Evolutionary conservation across 2,888 invertebrate species (phyloP).

Genomic region (Dryococelus australis): DNA sequence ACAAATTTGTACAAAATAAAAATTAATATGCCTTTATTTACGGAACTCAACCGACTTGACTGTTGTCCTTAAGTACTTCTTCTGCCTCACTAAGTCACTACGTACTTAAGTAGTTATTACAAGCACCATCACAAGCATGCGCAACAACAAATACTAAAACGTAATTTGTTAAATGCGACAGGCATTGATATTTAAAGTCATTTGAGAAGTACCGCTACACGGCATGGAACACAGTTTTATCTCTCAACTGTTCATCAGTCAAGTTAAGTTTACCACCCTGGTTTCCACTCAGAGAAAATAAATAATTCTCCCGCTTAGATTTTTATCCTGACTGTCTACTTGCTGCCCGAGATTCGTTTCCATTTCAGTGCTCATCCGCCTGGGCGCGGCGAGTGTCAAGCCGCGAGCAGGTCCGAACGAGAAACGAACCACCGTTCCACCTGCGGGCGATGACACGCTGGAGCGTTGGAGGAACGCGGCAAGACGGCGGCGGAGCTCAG

Average conservation of each 20-base stretch:
- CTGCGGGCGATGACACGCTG: too few species aligned
- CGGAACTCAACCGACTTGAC: not conserved
- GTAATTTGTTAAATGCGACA: slow-evolving; percentile 12
- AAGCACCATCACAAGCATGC: slow-evolving; percentile 9
- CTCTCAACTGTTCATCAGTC: not conserved
- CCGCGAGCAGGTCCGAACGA: not conserved
- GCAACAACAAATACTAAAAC: slow-evolving; percentile 26
- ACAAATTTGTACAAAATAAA: not conserved
- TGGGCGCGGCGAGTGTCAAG: not conserved
- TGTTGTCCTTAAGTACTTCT: not conserved
- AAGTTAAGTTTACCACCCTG: not conserved
- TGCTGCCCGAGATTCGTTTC: not conserved
- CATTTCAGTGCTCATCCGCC: not conserved
- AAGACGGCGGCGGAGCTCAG: slow-evolving; percentile 53
- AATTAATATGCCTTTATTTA: not conserved
- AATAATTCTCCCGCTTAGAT: not conserved
- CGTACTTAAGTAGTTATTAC: slow-evolving; percentile 18
- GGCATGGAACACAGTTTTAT: not conserved
- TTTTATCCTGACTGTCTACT: not conserved
- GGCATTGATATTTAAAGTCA: not conserved
- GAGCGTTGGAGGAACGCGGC: not conserved
- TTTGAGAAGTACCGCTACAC: not conserved
- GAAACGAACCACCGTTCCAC: not conserved
- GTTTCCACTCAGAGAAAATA: not conserved
- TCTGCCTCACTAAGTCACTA: not conserved